Evolutionary conservation across 2,113 vertebrate genomes (phyloP), one percentile per base, ranked within the genome.

Genomic region (Macrotus californicus): DNA sequence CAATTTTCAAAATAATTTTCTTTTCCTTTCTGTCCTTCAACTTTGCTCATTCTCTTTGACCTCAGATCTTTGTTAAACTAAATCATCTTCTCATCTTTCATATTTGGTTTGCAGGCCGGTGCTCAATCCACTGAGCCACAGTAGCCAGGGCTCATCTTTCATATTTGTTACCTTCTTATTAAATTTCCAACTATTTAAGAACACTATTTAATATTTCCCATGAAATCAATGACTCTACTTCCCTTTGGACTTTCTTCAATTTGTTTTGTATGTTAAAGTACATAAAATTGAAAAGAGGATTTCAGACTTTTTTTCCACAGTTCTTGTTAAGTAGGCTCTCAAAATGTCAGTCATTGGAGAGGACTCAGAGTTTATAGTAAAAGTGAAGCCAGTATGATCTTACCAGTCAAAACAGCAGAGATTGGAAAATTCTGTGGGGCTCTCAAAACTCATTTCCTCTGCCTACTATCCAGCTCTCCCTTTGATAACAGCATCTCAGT

Each of bases 1-100:
- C 81, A 39, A n/a, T 81, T 94, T 94, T 87, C n/a, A 70, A 50
- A 92, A 81, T 73, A 67, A 84, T 86, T 83, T 80, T 73, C 18
- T 43, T 95, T 87, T 66, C 15, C 11, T 88, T 88, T 84, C 39
- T 7, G 2, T 79, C 41, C 22, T 83, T 67, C 46, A 15, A 79
- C 3, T 34, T 90, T 69, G 21, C 16, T 89, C 26, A 15, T 64
- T 88, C 43, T 94, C 18, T 69, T 36, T 64, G 31, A 50, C 31
- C 6, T 61, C n/a, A 67, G n/a, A 59, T 73, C 31, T 92, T 91
- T 79, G 14, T 79, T 66, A 77, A 90, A 72, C 2, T 9, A 91
- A 70, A 41, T 69, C 22, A 73, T 87, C n/a, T 72, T 87, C 48
- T 79, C 34, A 24, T 77, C 43, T 66, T 95, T 85, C 6, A 52